phyloP scores from a whole-genome alignment of 2,797 vertebrate species.

The Hafferia zeledoni region DNA sequence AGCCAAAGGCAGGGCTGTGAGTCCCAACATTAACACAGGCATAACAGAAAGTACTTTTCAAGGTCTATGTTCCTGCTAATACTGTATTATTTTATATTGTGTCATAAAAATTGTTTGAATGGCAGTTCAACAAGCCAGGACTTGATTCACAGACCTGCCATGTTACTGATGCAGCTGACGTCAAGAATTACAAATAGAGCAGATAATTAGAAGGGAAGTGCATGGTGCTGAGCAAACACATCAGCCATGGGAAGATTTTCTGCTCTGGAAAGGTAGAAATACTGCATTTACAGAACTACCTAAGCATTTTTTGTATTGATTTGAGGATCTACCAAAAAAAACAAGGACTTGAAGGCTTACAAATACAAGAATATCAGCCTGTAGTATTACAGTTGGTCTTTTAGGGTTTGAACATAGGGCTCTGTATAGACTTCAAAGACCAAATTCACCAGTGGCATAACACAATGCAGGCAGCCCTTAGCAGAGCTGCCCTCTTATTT shows the following conservation, averaged over 20 bases:
- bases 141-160: not conserved
- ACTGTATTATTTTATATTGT: not conserved
- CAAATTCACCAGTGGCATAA: not conserved
- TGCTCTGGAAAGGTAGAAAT: conserved; percentile 8
- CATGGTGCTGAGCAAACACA: conserved; percentile 23
- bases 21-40: not conserved
- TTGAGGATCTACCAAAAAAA: not conserved
- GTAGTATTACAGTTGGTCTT: not conserved
- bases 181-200: conserved; percentile 52
- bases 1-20: not conserved
- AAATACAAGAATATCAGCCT: not conserved
- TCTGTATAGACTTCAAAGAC: not conserved
- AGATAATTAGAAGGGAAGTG: conserved; percentile 53
- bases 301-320: not conserved
- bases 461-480: not conserved
- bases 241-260: not conserved
- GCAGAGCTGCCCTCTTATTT: not conserved
- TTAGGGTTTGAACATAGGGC: not conserved
- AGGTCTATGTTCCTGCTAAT: not conserved
- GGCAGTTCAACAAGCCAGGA: not conserved
- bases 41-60: not conserved
- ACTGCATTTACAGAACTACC: not conserved
- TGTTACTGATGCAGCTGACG: conserved; percentile 16
- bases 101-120: not conserved
- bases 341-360: not conserved